Evolutionary conservation across 2,888 invertebrate species (phyloP), one percentile per base, ranked within the genome.

Genomic region (Tipula lateralis): DNA sequence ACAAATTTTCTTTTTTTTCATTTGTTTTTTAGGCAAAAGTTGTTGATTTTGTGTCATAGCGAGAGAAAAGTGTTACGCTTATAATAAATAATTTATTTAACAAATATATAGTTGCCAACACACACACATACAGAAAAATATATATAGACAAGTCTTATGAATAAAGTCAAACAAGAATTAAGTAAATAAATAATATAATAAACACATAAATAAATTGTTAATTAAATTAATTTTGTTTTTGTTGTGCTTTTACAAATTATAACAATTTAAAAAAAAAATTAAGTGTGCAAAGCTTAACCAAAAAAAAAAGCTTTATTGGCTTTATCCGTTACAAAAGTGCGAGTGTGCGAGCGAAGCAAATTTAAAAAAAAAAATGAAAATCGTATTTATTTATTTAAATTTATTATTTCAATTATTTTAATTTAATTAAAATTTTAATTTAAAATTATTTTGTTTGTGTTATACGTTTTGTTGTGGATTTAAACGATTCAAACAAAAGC

Each of bases 391-490:
- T 66, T 66, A 66, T 66, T 66, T 66, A 66, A 66, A 66, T 66
- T 24, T 66, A 24, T 66, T n/a, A n/a, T n/a, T n/a, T n/a, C n/a
- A n/a, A n/a, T n/a, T n/a, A n/a, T n/a, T 66, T 66, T 24, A 9
- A 66, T 66, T 66, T 66, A 66, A 66, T 66, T 66, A 66, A 66
- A n/a, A 24, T 66, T 66, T 66, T 66, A 66, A 66, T 66, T 66
- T 12, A 39, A 19, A 66, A 66, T 66, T 24, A 9, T 66, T 66
- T 66, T 66, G 24, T 66, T 44, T 16, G n/a, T n/a, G n/a, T n/a
- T n/a, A n/a, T n/a, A 44, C 66, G 66, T 24, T 66, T 24, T 24
- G 66, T 44, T 66, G 66, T 66, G 66, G 9, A 1, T 50, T 6
- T 9, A 9, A 24, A 24, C 44, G 16, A 16, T 7, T 16, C 16